Evolutionary conservation across 2,113 vertebrate genomes (phyloP).

Genomic region (Psittacara wagleri): DNA sequence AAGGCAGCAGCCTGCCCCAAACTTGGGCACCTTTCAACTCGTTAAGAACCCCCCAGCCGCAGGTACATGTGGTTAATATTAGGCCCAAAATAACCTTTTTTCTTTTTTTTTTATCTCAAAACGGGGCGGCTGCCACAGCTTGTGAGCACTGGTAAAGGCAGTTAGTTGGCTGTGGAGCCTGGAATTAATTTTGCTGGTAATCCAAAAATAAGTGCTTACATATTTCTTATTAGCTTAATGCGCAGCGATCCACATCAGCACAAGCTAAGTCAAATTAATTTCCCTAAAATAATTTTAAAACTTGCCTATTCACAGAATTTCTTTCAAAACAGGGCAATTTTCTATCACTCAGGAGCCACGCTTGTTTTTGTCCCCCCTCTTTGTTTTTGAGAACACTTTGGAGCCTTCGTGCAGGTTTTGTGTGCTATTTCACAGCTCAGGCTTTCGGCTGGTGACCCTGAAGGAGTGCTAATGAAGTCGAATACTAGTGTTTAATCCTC

Average conservation of each 20-base stretch:
- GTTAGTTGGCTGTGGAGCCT: slow-evolving; percentile 82
- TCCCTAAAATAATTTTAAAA: slow-evolving; percentile 69
- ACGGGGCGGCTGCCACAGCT: slow-evolving; percentile 58
- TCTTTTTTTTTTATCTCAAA: slow-evolving; percentile 63
- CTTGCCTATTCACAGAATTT: slow-evolving; percentile 59
- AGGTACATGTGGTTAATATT: slow-evolving; percentile 96
- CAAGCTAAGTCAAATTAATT: slow-evolving; percentile 72
- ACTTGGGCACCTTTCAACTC: slow-evolving; percentile 79
- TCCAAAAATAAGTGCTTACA: slow-evolving; percentile 92
- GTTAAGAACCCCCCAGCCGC: slow-evolving; percentile 64
- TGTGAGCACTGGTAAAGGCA: slow-evolving; percentile 69
- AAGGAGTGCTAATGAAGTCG: slow-evolving; percentile 68
- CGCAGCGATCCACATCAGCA: slow-evolving; percentile 71
- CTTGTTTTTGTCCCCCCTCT: slow-evolving; percentile 59
- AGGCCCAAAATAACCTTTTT: slow-evolving; percentile 76
- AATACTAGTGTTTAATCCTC: slow-evolving; percentile 64
- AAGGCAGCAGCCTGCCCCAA: slow-evolving; percentile 72
- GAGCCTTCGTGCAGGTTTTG: slow-evolving; percentile 45
- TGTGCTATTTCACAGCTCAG: slow-evolving; percentile 41
- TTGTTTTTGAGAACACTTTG: slow-evolving; percentile 49
- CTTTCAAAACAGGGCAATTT: slow-evolving; percentile 71
- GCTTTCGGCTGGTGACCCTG: slow-evolving; percentile 56
- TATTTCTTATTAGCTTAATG: slow-evolving; percentile 92
- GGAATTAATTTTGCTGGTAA: slow-evolving; percentile 97
- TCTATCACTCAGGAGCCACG: slow-evolving; percentile 59